Evolutionary conservation across 2,888 invertebrate species (phyloP).

Genomic region (Iphiclides podalirius): DNA sequence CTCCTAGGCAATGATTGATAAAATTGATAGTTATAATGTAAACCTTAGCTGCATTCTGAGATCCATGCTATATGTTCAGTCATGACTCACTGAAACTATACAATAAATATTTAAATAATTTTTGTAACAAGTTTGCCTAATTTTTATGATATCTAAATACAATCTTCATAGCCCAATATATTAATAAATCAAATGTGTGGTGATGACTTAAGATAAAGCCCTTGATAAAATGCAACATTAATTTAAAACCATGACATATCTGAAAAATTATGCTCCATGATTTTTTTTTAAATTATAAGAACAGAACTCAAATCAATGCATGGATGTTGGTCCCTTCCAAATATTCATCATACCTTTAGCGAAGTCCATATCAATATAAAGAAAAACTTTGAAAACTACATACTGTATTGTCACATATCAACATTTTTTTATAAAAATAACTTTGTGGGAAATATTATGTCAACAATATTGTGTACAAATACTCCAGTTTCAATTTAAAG

Average conservation of each 20-base stretch:
- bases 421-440: slow-evolving; percentile 74
- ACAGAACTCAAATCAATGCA: slow-evolving; percentile 43
- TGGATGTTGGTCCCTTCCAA: slow-evolving; percentile 76
- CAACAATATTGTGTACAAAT: slow-evolving; percentile 70
- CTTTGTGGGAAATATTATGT: slow-evolving; percentile 67
- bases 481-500: slow-evolving; percentile 74
- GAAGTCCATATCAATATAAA: slow-evolving; percentile 47
- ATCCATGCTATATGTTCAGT: slow-evolving; percentile 77
- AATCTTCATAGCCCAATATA: slow-evolving; percentile 71
- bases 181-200: slow-evolving; percentile 47
- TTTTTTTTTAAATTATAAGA: slow-evolving; percentile 44
- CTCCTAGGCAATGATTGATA: slow-evolving; percentile 46
- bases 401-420: slow-evolving; percentile 75
- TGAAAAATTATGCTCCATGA: slow-evolving; percentile 36
- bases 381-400: slow-evolving; percentile 60
- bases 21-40: slow-evolving; percentile 48
- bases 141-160: slow-evolving; percentile 39
- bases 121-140: slow-evolving; percentile 58
- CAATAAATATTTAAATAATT: slow-evolving; percentile 61
- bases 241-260: slow-evolving; percentile 44
- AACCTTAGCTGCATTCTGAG: slow-evolving; percentile 76
- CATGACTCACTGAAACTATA: slow-evolving; percentile 65
- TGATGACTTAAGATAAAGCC: slow-evolving; percentile 52
- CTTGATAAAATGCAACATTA: slow-evolving; percentile 59
- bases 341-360: slow-evolving; percentile 59